phyloP scores from a whole-genome alignment of 2,797 vertebrate genomes.

The Onychomys arenicola region DNA sequence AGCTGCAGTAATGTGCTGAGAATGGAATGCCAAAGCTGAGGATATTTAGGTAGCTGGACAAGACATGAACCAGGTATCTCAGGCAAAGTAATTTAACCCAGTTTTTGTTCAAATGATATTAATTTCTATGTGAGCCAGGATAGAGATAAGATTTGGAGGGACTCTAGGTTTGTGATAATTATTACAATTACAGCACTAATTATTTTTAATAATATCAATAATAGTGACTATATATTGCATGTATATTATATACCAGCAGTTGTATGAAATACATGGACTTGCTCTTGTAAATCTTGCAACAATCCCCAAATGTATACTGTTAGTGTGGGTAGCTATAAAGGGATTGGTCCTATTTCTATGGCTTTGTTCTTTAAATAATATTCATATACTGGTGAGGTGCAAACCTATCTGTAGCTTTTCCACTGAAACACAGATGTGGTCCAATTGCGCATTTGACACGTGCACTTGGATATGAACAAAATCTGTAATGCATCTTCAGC shows the following conservation, averaged over 20 bases:
- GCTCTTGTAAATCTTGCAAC: background rate
- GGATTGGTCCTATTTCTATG: background rate
- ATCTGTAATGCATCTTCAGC: background rate
- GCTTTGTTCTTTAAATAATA: background rate
- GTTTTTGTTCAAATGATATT: background rate
- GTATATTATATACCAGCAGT: background rate
- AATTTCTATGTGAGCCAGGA: background rate
- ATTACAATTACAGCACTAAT: background rate
- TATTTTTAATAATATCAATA: constrained; percentile 5
- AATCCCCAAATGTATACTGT: background rate
- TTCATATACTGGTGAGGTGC: background rate
- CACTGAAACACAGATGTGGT: background rate
- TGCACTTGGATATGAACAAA: background rate
- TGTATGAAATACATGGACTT: background rate
- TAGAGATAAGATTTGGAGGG: background rate
- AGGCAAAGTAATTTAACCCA: background rate
- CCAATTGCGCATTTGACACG: background rate
- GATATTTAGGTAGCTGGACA: background rate
- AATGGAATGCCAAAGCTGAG: background rate
- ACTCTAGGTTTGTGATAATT: background rate
- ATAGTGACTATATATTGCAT: background rate
- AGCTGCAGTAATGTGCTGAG: background rate
- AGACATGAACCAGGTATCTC: background rate
- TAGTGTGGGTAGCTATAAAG: background rate
- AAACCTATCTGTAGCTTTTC: background rate